phyloP scores from a whole-genome alignment of 2,113 vertebrate genomes.

The Ptilonorhynchus violaceus region DNA sequence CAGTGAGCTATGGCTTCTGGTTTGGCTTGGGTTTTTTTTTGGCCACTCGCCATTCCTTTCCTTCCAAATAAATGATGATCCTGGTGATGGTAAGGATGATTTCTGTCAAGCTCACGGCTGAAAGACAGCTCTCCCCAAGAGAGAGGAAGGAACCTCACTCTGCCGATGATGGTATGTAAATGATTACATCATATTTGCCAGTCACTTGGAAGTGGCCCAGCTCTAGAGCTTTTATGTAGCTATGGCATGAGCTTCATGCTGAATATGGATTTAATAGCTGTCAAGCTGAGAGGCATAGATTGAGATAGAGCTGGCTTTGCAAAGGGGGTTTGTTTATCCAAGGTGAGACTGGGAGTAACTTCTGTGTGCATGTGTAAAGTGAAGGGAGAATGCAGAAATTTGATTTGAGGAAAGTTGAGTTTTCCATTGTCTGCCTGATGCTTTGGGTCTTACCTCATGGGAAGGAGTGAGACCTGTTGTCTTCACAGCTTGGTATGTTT shows the following conservation, averaged over 20 bases:
- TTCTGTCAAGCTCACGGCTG: slow-evolving; percentile 9
- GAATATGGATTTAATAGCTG: slow-evolving; percentile 33
- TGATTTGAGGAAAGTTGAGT: not conserved
- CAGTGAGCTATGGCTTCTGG: not conserved
- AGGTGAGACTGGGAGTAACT: not conserved
- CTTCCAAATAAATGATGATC: not conserved
- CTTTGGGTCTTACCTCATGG: not conserved
- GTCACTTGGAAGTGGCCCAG: slow-evolving; percentile 34
- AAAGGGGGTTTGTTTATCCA: not conserved
- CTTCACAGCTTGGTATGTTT: not conserved
- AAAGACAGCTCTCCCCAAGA: slow-evolving; percentile 41
- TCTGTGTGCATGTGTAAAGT: not conserved
- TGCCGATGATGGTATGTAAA: slow-evolving; percentile 42
- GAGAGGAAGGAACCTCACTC: slow-evolving; percentile 40
- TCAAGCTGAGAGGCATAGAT: not conserved
- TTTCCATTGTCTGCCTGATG: not conserved
- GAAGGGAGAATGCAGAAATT: not conserved
- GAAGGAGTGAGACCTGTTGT: not conserved
- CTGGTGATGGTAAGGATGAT: not conserved
- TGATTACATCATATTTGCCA: slow-evolving; percentile 39
- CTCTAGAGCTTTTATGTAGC: slow-evolving; percentile 32
- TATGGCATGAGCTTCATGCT: not conserved
- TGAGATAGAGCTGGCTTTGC: not conserved
- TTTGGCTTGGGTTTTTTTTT: not conserved
- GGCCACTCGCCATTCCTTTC: not conserved